Conservation (phyloP, 2,797 vertebrate species). For the Ambastaia sidthimunki region DNA sequence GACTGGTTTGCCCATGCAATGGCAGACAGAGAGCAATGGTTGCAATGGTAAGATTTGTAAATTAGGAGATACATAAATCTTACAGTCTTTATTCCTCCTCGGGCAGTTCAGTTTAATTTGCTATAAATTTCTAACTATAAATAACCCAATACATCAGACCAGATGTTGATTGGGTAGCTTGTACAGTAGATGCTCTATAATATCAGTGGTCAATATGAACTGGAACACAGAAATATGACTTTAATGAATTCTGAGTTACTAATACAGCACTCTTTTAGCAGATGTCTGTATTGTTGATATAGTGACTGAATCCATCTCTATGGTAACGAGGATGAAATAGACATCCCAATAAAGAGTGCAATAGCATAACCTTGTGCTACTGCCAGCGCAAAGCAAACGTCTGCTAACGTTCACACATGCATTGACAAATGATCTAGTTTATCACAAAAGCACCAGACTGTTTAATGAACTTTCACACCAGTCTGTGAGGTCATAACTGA, state of each 20-base stretch:
- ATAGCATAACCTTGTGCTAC: conserved; percentile 44
- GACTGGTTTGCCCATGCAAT: no score
- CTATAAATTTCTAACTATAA: no score
- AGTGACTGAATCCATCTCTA: conserved; percentile 48
- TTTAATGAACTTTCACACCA: conserved; percentile 24
- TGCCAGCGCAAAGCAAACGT: conserved; percentile 3
- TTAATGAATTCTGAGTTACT: neutral
- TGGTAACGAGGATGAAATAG: conserved; percentile 54
- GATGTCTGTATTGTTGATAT: conserved; percentile 32
- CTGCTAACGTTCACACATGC: conserved; percentile 5
- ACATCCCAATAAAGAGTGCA: conserved; percentile 48
- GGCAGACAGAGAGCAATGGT: no score
- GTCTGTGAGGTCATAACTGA: conserved; percentile 35
- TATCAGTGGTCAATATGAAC: neutral
- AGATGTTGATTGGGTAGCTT: no score
- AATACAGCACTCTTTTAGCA: conserved; percentile 14
- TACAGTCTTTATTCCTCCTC: no score
- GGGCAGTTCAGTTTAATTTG: no score
- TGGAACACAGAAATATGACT: neutral
- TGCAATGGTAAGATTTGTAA: no score
- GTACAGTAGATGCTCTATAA: no score
- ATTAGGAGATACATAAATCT: no score
- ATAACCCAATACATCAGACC: neutral
- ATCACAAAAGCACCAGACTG: conserved; percentile 22
- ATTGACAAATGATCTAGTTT: conserved; percentile 24